Evolutionary conservation across 37 sponge, comb jelly and placozoan genomes (phyloP), one percentile per base, ranked within the genome.

Genomic region (Ephydatia muelleri): DNA sequence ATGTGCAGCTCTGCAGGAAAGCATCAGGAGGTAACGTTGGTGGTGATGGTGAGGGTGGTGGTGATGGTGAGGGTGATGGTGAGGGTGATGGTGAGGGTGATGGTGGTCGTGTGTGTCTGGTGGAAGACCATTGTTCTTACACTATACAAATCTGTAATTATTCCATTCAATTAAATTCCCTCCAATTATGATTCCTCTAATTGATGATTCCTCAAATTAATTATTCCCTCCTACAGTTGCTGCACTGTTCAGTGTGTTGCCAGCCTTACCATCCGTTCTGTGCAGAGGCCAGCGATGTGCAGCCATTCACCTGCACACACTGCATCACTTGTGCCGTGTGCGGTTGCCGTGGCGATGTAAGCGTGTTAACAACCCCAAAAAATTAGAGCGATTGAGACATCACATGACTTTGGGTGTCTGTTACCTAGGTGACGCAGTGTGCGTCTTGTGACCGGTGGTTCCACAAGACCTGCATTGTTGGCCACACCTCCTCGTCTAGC

Each of bases 261-360:
- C 78, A 83, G 31, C 49, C 73, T 23, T 93, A 80, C 49, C 93
- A 93, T 73, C 57, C 70, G 76, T 93, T 83, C 66, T 93, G 93
- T 84, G 87, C 37, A 38, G 83, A 30, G 3, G 80, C 77, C 31
- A 31, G n/a, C 29, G 80, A 34, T 4, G 65, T 38, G 65, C 28
- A 28, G 12, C 38, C 49, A 67, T 93, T 80, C 57, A 83, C 78
- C 81, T 93, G 93, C 66, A 49, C 75, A 3, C 47, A 67, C 32
- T 93, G 93, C 40, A 78, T 78, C 57, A 77, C 75, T 0, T 93
- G 93, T 79, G 29, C 43, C 16, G 72, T 89, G 37, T 93, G 93
- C 89, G 93, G 93, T 29, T 32, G 39, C 1, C 73, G 65, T 70
- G 74, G 75, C 14, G 74, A 89, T 31, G 90, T 89, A 34, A 77